These are phyloP conservation scores for Tryphoninae sp. DNA, from an alignment of 2,888 invertebrate species.

Conservation along the genomic window DNA sequence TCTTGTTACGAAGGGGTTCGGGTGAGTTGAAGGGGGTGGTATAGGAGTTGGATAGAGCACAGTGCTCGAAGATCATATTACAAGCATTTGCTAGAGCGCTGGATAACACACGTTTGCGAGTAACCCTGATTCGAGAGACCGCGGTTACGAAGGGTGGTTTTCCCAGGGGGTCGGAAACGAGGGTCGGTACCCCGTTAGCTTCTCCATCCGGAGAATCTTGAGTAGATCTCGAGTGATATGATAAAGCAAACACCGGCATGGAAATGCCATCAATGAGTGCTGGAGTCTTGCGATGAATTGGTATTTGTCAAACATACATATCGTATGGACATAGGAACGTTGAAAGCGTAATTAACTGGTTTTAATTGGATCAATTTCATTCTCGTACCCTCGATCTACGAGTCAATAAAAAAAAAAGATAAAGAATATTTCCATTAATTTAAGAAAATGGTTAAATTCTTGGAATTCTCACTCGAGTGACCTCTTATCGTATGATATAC, in stretches of 20 bases:
- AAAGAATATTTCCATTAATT: too few species aligned
- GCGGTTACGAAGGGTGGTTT: conserved; percentile 7
- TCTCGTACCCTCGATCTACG: too few species aligned
- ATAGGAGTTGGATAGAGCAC: neutral
- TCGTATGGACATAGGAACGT: neutral
- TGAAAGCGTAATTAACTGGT: neutral
- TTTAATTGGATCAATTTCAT: neutral
- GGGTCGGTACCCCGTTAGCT: conserved; percentile 12
- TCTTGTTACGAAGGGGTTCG: neutral
- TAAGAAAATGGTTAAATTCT: too few species aligned
- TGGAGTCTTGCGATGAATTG: neutral
- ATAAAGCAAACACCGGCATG: neutral
- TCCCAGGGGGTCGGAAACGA: neutral
- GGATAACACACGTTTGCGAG: conserved; percentile 29
- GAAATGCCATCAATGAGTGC: neutral
- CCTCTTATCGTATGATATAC: too few species aligned
- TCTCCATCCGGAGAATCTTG: conserved; percentile 13
- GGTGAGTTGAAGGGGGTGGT: too few species aligned
- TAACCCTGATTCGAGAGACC: conserved; percentile 22
- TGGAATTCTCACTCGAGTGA: too few species aligned
- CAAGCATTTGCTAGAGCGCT: conserved; percentile 32
- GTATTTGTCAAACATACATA: neutral
- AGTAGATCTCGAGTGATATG: neutral
- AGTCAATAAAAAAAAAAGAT: too few species aligned
- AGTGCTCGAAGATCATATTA: conserved; percentile 46